Evolutionary conservation across 2,113 vertebrate species (phyloP), one percentile per base, ranked within the genome.

Genomic region (Gallinago undulata): DNA sequence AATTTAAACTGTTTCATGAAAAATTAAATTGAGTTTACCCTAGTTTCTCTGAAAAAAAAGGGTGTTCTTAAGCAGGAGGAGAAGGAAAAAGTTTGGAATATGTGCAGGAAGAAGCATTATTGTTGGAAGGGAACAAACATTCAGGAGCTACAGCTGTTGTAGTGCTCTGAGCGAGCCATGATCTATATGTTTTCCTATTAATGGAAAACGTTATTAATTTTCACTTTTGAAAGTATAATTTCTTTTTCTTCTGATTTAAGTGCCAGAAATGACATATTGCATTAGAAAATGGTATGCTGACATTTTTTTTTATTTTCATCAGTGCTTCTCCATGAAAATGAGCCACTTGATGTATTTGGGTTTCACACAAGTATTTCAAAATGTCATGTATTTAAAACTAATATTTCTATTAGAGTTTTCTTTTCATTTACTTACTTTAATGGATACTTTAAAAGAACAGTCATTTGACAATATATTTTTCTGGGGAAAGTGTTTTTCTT

Each of bases 401-500:
- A 47, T 1, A 1, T 55, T 92, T 80, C 21, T 90, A 21, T 64
- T 62, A 25, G 10, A 23, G 7, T n/a, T 84, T 88, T 78, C 87
- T 62, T 17, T 90, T 78, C 31, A 50, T 17, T 67, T 80, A 22
- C 10, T 88, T 69, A 16, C 19, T 80, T 14, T 69, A 48, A 55
- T 10, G 47, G 33, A n/a, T 45, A 23, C 5, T 72, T 51, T 51
- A 59, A 19, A 90, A 45, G 30, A 92, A 51, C 21, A 21, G 7
- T 57, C 9, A 57, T 84, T 79, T 77, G 45, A 50, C 15, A 48
- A 35, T 37, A 19, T 28, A 35, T 90, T 89, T 89, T 86, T 15
- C 45, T 92, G 35, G 41, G 8, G 59, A 79, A 88, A 74, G 13
- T 66, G 27, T 8, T 77, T 88, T 94, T 87, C 41, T 90, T 73